Evolutionary conservation across 2,797 vertebrate species (phyloP), one percentile per base, ranked within the genome.

Genomic region (Aeoliscus strigatus): DNA sequence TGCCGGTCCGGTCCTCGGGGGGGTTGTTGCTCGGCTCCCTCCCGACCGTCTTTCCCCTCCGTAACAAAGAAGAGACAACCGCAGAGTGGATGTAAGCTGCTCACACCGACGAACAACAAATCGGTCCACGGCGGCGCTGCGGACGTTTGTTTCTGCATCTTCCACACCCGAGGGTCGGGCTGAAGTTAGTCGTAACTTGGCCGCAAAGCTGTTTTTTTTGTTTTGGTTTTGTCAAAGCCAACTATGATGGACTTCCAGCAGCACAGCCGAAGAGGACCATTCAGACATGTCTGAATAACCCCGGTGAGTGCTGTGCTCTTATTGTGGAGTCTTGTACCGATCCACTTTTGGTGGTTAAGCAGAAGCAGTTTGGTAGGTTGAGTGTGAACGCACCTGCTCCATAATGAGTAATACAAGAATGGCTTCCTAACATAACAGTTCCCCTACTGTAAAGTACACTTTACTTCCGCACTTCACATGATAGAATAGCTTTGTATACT

Each of bases 11-110:
- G n/a, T n/a, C 14, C 12, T 11, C 23, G 1, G 32, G 36, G 53
- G 51, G 37, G 40, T 9, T n/a, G 39, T 9, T 31, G 7, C 24
- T 2, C 48, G 42, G 6, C 35, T 51, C 7, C 35, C 51, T 60
- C 46, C 55, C 18, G 39, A 48, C 37, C 12, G 5, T 57, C 40
- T 27, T 26, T 27, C 50, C 35, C 47, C 51, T 1, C 28, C 36
- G 38, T 75, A 84, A 85, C 84, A 86, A 86, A 85, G 78, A 60
- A 58, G 61, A 74, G 56, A 66, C 73, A 67, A 64, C 65, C 62
- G 49, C 47, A 36, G 56, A 12, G 47, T n/a, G 70, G 64, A 58
- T 52, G 77, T 11, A 5, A 14, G 31, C 13, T 16, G 2, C 31
- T 16, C 6, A 2, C 8, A n/a, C 31, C 9, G 9, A 6, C 31